A percentile compares a stretch with the other conserved stretches of the same genome.
These are phyloP conservation scores for Phortica okadai DNA, from an alignment of 2,888 invertebrate genomes.

Conservation along the genomic window DNA sequence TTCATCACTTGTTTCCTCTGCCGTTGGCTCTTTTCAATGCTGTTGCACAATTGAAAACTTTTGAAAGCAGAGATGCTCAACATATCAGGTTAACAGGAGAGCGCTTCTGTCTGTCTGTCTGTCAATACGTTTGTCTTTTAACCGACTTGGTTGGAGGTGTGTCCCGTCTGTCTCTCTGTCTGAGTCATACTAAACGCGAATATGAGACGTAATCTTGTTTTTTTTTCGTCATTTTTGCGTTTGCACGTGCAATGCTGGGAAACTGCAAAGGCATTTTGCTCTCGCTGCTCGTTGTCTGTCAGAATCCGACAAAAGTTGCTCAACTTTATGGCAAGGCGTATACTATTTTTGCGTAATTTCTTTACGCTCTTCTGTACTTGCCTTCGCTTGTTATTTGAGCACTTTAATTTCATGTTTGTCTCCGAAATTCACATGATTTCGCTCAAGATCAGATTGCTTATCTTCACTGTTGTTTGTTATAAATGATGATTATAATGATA, in stretches of 20 bases:
- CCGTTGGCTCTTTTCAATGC: conserved; percentile 48
- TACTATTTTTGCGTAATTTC: conserved; percentile 60
- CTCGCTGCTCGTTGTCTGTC: conserved; percentile 32
- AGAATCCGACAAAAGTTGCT: conserved; percentile 65
- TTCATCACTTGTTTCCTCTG: conserved; percentile 74
- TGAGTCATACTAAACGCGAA: conserved; percentile 59
- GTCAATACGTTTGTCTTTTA: background rate
- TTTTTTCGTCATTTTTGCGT: conserved; percentile 32
- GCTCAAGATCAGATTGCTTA: conserved; percentile 71
- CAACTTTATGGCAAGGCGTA: conserved; percentile 61
- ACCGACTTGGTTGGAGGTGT: conserved; percentile 62
- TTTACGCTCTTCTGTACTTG: background rate
- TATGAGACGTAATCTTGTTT: conserved; percentile 55
- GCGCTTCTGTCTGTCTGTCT: conserved; percentile 9
- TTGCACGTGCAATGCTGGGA: conserved; percentile 65
- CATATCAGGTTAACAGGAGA: conserved; percentile 69
- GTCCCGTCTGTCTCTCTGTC: conserved; percentile 63
- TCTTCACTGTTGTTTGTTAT: conserved; percentile 46
- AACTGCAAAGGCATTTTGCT: conserved; percentile 29
- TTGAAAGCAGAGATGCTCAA: conserved; percentile 58
- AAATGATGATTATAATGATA: background rate
- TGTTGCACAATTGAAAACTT: conserved; percentile 60
- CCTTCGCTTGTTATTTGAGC: conserved; percentile 55
- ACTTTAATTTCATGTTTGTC: conserved; percentile 66
- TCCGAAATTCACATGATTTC: conserved; percentile 65